Evolutionary conservation across 2,888 invertebrate species (phyloP), one percentile per base, ranked within the genome.

Genomic region (Trisateles emortualis): DNA sequence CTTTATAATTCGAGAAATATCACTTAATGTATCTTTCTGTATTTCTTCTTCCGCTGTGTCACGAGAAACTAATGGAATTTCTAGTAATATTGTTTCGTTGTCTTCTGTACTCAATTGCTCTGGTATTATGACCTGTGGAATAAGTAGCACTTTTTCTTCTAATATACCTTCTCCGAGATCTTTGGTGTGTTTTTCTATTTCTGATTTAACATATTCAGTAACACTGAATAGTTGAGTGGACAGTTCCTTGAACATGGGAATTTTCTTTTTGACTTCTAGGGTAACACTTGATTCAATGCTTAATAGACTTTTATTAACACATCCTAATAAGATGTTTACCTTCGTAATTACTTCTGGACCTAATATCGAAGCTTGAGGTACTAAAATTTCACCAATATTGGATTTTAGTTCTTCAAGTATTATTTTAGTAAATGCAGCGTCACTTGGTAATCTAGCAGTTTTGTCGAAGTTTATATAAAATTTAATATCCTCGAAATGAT

Each of bases 401-500:
- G 60, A 59, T 66, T 79, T 83, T 11, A 92, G 61, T 52, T 90
- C 87, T 38, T 83, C 76, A 44, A 92, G 69, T 57, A 92, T 84
- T 22, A 88, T 83, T 76, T 87, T 88, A 2, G 90, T 91, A 72
- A 90, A 88, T 47, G 83, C 80, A 22, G 88, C 83, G 60, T 92
- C 92, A 74, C 83, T 87, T 3, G 92, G 92, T 38, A 89, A 55
- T 65, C 92, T 81, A 2, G 92, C 92, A 4, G 92, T 91, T 83
- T 91, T 92, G 70, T 92, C 92, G 13, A 92, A 69, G 71, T 89
- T 91, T 1, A 92, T 87, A 53, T 91, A 92, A 73, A 92, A 92
- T 52, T 91, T 92, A 0, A 92, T 84, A 64, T 92, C 92, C 70
- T 91, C 92, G 59, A 92, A 92, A 72, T 92, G 90, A 66, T 90